Conservation (phyloP, 2,113 vertebrate genomes). For the Cyphomyrus discorhynchus region DNA sequence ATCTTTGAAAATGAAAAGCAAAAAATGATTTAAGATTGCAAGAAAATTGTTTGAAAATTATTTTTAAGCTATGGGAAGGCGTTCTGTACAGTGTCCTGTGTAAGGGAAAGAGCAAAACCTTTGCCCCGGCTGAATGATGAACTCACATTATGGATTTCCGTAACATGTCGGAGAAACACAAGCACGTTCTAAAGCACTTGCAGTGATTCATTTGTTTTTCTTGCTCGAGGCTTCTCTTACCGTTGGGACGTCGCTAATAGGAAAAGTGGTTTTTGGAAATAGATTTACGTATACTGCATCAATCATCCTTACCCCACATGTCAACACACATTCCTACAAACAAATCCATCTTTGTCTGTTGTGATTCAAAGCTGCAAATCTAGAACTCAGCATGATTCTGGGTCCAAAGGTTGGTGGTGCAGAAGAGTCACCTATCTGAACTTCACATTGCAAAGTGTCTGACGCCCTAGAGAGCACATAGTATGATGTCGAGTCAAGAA, state of each 20-base stretch:
- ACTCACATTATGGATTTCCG: background rate
- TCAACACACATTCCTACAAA: background rate
- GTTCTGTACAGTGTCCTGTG: background rate
- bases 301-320: background rate
- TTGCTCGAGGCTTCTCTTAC: background rate
- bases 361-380: background rate
- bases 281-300: background rate
- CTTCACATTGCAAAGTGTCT: background rate
- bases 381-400: background rate
- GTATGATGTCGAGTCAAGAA: background rate
- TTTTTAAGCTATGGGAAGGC: background rate
- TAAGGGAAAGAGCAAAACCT: background rate
- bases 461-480: background rate
- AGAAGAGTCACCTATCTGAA: background rate
- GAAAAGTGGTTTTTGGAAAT: background rate
- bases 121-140: background rate
- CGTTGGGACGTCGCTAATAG: background rate
- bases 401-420: background rate
- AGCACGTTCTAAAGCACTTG: background rate
- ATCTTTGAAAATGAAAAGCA: background rate
- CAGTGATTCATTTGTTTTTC: background rate
- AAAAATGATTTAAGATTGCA: background rate
- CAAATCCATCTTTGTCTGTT: background rate
- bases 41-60: background rate
- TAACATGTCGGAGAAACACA: background rate